Conservation (phyloP, 2,797 vertebrate species). For the Garrulus glandarius region DNA sequence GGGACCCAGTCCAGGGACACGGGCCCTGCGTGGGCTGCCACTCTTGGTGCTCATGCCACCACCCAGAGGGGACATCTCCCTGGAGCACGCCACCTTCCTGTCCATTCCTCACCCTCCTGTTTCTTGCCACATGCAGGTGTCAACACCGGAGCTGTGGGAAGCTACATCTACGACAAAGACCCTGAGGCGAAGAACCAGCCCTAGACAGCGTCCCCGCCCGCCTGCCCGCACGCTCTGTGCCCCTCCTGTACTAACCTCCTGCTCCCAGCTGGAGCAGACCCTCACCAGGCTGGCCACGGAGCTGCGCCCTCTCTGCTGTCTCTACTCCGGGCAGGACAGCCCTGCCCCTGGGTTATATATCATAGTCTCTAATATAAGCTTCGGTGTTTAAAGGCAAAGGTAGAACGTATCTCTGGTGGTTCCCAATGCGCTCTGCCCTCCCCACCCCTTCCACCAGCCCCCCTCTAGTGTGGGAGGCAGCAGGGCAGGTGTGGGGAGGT, state of each 20-base stretch:
- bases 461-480: accelerated
- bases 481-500: not conserved
- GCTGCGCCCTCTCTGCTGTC: conserved; percentile 27
- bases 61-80: not conserved
- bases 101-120: not conserved
- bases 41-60: accelerated
- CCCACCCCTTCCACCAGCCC: not conserved
- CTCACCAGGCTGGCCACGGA: conserved; percentile 7
- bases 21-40: accelerated
- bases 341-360: not conserved
- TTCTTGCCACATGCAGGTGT: conserved; percentile 79
- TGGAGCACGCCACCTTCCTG: not conserved
- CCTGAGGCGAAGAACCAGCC: conserved; percentile 87
- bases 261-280: not conserved
- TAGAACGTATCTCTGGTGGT: not conserved
- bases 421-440: conserved; percentile 34
- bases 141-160: conserved; percentile 96
- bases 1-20: accelerated
- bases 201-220: not conserved
- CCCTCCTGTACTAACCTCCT: conserved; percentile 34
- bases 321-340: not conserved
- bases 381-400: conserved; percentile 42
- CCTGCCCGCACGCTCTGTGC: not conserved
- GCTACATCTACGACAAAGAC: conserved; percentile 97
- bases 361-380: conserved; percentile 54